phyloP scores from a whole-genome alignment of 2,888 invertebrate genomes.

The Heliothis peltigera region DNA sequence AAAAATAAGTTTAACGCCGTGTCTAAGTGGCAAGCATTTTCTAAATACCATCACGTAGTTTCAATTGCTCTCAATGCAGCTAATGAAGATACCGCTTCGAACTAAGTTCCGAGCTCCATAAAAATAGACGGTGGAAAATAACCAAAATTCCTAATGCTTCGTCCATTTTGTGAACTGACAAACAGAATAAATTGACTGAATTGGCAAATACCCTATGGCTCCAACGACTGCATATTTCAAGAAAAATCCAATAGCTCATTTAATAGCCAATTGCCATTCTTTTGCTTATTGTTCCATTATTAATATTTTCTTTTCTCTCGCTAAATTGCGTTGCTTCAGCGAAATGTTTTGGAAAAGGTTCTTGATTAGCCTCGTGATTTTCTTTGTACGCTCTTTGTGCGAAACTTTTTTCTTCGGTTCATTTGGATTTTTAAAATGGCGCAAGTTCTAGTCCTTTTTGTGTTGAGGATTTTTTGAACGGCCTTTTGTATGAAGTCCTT shows the following conservation, averaged over 20 bases:
- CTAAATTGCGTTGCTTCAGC: conserved; percentile 59
- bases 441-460: conserved; percentile 48
- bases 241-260: conserved; percentile 52
- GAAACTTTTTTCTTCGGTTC: conserved; percentile 58
- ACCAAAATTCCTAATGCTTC: conserved; percentile 1
- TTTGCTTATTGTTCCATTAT: conserved; percentile 61
- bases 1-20: conserved; percentile 6
- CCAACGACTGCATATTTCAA: conserved; percentile 33
- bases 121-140: conserved; percentile 21
- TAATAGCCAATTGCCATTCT: conserved; percentile 55
- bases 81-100: conserved; percentile 32
- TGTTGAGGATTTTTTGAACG: conserved; percentile 34
- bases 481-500: conserved; percentile 37
- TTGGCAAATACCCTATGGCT: conserved; percentile 23
- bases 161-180: conserved; percentile 16
- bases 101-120: conserved; percentile 11
- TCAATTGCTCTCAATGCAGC: conserved; percentile 24
- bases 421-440: conserved; percentile 59
- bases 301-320: conserved; percentile 67
- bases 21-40: conserved; percentile 26
- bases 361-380: conserved; percentile 70
- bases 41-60: conserved; percentile 43
- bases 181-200: conserved; percentile 42
- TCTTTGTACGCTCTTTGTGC: conserved; percentile 66
- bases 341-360: conserved; percentile 70